Conservation (phyloP, 2,888 invertebrate genomes). For the Eledone cirrhosa region DNA sequence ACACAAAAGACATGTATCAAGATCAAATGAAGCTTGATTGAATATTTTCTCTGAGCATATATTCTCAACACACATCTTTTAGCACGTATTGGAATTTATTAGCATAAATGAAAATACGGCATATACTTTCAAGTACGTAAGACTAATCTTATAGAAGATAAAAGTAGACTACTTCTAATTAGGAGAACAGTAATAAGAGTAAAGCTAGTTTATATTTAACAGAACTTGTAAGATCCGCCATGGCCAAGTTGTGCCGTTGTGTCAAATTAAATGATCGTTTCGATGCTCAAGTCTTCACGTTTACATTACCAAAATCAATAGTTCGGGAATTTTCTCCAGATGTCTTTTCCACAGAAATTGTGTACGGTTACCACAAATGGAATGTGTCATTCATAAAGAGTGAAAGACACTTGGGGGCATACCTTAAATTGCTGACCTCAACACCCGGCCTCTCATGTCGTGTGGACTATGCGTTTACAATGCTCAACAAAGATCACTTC, state of each 20-base stretch:
- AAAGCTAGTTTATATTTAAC: background rate
- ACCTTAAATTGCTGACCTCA: conserved; percentile 80
- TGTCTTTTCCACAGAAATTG: conserved; percentile 83
- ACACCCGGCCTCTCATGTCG: conserved; percentile 80
- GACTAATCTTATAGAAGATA: no score
- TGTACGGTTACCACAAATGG: conserved; percentile 84
- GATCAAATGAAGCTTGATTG: no score
- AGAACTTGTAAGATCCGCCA: conserved; percentile 33
- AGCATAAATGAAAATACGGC: background rate
- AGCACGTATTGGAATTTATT: background rate
- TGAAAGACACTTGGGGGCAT: conserved; percentile 81
- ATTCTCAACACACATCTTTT: no score
- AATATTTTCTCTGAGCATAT: no score
- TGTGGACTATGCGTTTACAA: conserved; percentile 82
- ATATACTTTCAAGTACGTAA: no score
- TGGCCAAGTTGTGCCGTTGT: conserved; percentile 73
- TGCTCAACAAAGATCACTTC: conserved; percentile 81
- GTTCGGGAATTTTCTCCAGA: conserved; percentile 81
- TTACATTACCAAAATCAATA: conserved; percentile 81
- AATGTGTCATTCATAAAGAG: conserved; percentile 81
- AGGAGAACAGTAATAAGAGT: no score
- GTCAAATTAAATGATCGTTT: conserved; percentile 83
- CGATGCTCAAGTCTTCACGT: conserved; percentile 85
- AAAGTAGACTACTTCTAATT: no score
- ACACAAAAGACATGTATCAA: no score